Evolutionary conservation across 2,113 vertebrate species (phyloP), one percentile per base, ranked within the genome.

Genomic region (Poeciliopsis prolifica): DNA sequence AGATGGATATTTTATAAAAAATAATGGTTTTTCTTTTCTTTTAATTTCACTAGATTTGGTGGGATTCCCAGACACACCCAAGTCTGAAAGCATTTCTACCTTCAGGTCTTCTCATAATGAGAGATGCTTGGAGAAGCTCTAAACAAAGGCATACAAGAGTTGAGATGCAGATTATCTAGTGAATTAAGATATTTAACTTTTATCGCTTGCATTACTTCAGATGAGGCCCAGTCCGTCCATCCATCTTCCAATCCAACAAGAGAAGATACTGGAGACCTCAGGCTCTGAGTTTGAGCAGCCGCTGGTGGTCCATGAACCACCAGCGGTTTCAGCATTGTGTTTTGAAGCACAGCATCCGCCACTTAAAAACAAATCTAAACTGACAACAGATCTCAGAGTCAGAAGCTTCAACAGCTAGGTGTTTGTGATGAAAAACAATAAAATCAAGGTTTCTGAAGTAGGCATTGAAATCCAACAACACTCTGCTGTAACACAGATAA

Each of bases 341-440:
- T 35, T 79, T 71, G 33, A 70, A 61, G 72, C 62, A 58, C 48
- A 42, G 29, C 30, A 68, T 75, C n/a, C 60, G 68, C 58, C 3
- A 24, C 8, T 17, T 61, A 72, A 69, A 62, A 68, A 72, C 37
- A 67, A 82, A 78, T 9, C 61, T 70, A 65, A 54, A n/a, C 63
- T 77, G 29, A 83, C 28, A 70, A 54, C 61, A 81, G 33, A 83
- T 65, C n/a, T 65, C 42, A 65, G 26, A 82, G 65, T 62, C 64
- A 28, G 51, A 30, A 13, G 30, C 24, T 79, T 77, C 60, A 68
- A 31, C 40, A 75, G 69, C 51, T 58, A 80, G 63, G 65, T 68
- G 77, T 78, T 48, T 37, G 58, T 31, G 61, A 61, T 29, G 73
- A 22, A 54, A 71, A 61, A 61, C 66, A 3, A 62, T 48, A 74